Percentiles rank a stretch among this genome's conserved stretches.
Conservation (phyloP, 2,888 invertebrate species). For the Lasioglossum morio region DNA sequence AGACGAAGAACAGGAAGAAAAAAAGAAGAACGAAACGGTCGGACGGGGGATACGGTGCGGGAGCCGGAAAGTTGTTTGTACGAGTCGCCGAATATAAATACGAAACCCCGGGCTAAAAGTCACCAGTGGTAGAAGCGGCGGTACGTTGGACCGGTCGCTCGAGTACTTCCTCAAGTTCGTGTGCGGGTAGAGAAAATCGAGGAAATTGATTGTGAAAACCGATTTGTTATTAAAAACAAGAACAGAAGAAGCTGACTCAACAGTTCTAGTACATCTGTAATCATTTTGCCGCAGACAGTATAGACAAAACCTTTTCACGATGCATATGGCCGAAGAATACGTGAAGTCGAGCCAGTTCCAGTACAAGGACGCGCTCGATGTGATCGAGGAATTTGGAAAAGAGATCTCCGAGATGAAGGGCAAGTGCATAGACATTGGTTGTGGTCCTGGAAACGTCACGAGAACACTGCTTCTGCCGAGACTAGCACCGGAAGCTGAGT, state of each 20-base stretch:
- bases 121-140: constrained; percentile 72
- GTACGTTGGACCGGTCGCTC: constrained; percentile 35
- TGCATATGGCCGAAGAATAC: constrained; percentile 85
- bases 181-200: neutral
- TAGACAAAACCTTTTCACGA: constrained; percentile 33
- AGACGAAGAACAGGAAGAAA: neutral
- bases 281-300: neutral
- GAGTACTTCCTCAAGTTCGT: neutral
- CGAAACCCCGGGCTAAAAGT: constrained; percentile 67
- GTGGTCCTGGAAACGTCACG: constrained; percentile 90
- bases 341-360: constrained; percentile 89
- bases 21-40: constrained; percentile 9
- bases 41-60: constrained; percentile 25
- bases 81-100: constrained; percentile 72
- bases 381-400: constrained; percentile 88
- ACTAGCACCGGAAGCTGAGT: constrained; percentile 86
- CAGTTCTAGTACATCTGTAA: neutral
- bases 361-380: constrained; percentile 88
- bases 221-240: too few species aligned
- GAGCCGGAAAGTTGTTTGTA: constrained; percentile 52
- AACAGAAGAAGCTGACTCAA: neutral
- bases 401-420: constrained; percentile 81
- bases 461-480: constrained; percentile 88
- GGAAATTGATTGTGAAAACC: neutral
- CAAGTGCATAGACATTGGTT: constrained; percentile 88